Percentiles rank a stretch among this genome's conserved stretches.
Conservation (phyloP, 2,797 vertebrate genomes). For the Enteromius paludinosus region DNA sequence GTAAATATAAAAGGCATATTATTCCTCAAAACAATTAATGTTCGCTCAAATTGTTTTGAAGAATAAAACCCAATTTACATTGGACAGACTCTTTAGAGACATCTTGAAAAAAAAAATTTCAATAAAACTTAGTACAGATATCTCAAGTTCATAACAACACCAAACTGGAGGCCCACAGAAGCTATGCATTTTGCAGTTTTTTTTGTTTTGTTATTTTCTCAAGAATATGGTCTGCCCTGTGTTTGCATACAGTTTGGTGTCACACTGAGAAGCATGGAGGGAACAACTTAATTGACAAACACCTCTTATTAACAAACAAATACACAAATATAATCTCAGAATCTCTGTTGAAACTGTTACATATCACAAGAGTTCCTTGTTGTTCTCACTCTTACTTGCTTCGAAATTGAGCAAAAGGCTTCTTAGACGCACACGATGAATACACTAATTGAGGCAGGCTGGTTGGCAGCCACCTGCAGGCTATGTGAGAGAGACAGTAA, state of each 20-base stretch:
- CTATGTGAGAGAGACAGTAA: slow-evolving; percentile 88
- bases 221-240: background rate
- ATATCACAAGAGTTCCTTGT: slow-evolving; percentile 5
- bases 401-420: slow-evolving; percentile 25
- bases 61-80: background rate
- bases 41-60: background rate
- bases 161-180: background rate
- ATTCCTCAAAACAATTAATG: background rate
- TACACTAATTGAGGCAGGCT: slow-evolving; percentile 63
- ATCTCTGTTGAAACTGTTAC: background rate
- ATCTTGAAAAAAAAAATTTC: background rate
- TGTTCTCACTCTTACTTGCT: background rate
- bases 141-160: background rate
- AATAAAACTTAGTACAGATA: background rate
- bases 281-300: background rate
- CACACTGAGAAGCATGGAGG: background rate
- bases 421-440: slow-evolving; percentile 16
- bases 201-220: background rate
- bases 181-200: background rate
- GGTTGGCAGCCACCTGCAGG: slow-evolving; percentile 89
- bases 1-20: background rate
- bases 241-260: background rate
- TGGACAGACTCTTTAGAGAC: background rate
- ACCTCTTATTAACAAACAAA: background rate
- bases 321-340: background rate